Conservation (phyloP, 2,797 vertebrate genomes). For the Leucoraja ocellata region DNA sequence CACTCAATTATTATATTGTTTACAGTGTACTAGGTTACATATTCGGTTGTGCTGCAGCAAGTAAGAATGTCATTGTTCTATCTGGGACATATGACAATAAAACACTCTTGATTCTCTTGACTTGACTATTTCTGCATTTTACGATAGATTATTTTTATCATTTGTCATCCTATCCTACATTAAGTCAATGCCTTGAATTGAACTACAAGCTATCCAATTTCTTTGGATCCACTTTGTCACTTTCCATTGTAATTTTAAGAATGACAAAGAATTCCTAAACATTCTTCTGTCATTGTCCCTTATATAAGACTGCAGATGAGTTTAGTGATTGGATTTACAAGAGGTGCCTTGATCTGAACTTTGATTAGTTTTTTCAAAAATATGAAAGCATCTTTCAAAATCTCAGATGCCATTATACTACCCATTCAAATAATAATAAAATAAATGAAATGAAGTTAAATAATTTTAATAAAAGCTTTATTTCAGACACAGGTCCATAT, state of each 20-base stretch:
- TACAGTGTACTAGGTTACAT: too few species aligned
- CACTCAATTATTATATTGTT: too few species aligned
- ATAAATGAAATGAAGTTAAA: background rate
- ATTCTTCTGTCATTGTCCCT: background rate
- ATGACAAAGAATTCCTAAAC: background rate
- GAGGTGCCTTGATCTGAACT: background rate
- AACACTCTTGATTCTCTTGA: too few species aligned
- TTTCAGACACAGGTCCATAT: too few species aligned
- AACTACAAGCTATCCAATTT: background rate
- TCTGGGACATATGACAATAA: too few species aligned
- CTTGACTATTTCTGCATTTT: too few species aligned
- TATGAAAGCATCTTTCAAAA: background rate
- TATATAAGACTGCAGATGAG: background rate
- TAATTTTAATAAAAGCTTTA: too few species aligned
- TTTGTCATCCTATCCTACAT: background rate
- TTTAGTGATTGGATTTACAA: too few species aligned
- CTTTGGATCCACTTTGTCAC: background rate
- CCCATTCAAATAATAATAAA: background rate
- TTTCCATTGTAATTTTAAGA: background rate
- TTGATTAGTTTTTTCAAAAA: background rate
- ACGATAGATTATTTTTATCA: background rate
- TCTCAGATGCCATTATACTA: background rate
- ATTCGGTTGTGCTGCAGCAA: too few species aligned
- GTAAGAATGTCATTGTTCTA: too few species aligned
- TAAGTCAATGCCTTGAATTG: background rate